A percentile compares a stretch with the other conserved stretches of the same genome.
phyloP scores from a whole-genome alignment of 2,888 invertebrate species.

The Apamea sordens region DNA sequence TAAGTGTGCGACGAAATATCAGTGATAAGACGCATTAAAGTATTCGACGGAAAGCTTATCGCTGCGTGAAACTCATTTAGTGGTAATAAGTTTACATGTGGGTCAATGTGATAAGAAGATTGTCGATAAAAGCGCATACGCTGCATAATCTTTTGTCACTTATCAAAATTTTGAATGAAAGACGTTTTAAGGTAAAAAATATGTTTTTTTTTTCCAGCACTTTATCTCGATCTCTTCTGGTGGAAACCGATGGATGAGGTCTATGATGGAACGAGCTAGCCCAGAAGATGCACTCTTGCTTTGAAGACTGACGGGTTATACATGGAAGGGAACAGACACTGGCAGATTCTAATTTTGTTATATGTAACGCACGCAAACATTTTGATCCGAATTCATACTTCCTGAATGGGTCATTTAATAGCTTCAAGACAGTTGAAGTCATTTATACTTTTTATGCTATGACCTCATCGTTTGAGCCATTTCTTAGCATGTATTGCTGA shows the following conservation, averaged over 20 bases:
- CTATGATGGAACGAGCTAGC: neutral
- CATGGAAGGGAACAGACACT: neutral
- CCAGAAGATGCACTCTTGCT: neutral
- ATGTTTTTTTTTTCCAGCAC: neutral
- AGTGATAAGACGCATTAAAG: constrained; percentile 60
- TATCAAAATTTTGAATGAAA: constrained; percentile 22
- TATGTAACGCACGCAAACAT: neutral
- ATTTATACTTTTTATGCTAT: constrained; percentile 37
- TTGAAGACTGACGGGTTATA: neutral
- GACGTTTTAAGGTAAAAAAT: neutral
- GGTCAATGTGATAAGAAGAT: constrained; percentile 70
- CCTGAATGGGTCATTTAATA: constrained; percentile 14
- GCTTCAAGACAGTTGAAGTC: constrained; percentile 4
- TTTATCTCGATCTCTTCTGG: neutral
- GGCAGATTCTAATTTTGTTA: too few species aligned
- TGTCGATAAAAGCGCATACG: constrained; percentile 63
- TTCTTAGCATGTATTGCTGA: constrained; percentile 36
- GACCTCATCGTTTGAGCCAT: constrained; percentile 40
- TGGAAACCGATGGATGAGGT: too few species aligned
- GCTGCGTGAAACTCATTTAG: constrained; percentile 63
- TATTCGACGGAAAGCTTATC: constrained; percentile 64
- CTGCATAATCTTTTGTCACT: constrained; percentile 28
- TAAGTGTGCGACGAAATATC: constrained; percentile 58
- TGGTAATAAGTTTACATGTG: constrained; percentile 63
- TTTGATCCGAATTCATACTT: constrained; percentile 12